phyloP scores from a whole-genome alignment of 2,888 invertebrate genomes.

The Pogonocherus hispidulus region DNA sequence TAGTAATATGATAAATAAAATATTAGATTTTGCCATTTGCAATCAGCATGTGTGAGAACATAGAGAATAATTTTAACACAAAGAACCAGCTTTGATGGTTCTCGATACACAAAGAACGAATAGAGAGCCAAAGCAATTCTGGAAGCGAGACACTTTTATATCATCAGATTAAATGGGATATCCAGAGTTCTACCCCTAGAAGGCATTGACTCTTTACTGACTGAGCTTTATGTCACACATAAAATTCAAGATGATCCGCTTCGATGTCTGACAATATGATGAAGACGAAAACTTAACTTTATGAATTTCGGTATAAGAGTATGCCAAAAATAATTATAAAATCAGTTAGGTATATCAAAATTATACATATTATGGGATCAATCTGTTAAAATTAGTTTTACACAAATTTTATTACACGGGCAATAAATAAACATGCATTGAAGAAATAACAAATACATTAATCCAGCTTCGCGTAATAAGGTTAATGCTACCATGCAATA shows the following conservation, averaged over 20 bases:
- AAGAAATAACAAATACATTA: no score
- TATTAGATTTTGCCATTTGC: not conserved
- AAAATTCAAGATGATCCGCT: conserved; percentile 1
- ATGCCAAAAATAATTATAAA: not conserved
- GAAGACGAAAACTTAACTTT: not conserved
- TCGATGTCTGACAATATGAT: not conserved
- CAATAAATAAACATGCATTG: no score
- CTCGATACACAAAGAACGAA: conserved; percentile 46
- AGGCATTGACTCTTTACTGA: not conserved
- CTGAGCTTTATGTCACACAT: conserved; percentile 14
- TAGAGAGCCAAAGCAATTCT: conserved; percentile 20
- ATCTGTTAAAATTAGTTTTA: no score
- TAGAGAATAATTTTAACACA: conserved; percentile 37
- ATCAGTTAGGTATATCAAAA: no score
- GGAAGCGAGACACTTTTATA: conserved; percentile 36
- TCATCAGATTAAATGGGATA: conserved; percentile 34
- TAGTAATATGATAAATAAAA: not conserved
- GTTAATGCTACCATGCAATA: no score
- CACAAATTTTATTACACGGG: no score
- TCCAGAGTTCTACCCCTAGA: not conserved
- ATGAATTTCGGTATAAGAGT: not conserved
- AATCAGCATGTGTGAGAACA: not conserved
- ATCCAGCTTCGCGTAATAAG: no score
- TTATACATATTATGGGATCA: no score
- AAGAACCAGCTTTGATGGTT: conserved; percentile 51